These are phyloP conservation scores for Pluvialis apricaria DNA, from an alignment of 2,113 vertebrate genomes.

Conservation along the genomic window DNA sequence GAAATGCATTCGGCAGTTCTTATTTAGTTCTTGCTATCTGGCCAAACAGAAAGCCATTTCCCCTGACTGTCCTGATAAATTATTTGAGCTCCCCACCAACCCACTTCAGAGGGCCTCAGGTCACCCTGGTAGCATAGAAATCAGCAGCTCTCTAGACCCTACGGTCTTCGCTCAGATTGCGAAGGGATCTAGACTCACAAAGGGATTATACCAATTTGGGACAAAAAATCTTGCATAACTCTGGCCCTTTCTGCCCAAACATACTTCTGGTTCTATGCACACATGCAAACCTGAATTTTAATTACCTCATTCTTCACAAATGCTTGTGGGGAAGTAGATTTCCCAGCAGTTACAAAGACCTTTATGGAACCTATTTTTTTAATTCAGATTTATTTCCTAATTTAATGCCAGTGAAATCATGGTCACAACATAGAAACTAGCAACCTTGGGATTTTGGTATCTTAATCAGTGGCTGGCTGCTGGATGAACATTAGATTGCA, in stretches of 20 bases:
- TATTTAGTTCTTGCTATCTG: neutral
- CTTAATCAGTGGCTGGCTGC: slow-evolving; percentile 11
- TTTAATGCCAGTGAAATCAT: neutral
- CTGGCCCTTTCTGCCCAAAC: neutral
- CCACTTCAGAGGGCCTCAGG: neutral
- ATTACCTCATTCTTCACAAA: neutral
- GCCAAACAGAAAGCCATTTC: neutral
- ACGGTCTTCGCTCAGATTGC: neutral
- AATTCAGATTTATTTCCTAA: neutral
- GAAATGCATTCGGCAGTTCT: neutral
- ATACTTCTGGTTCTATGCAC: neutral
- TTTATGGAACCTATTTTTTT: neutral
- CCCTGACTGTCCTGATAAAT: neutral
- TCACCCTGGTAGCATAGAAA: neutral
- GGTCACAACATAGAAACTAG: neutral
- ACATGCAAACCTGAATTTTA: neutral
- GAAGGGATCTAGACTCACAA: neutral
- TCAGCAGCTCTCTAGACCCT: neutral
- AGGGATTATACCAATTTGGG: neutral
- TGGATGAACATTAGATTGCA: slow-evolving; percentile 22
- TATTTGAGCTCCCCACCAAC: neutral
- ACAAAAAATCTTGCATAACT: neutral
- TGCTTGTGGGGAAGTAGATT: neutral
- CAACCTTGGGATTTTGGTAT: slow-evolving; percentile 9
- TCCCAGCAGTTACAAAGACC: neutral